These are phyloP conservation scores for Thysanoteuthis rhombus DNA, from an alignment of 2,888 invertebrate genomes.

Conservation along the genomic window DNA sequence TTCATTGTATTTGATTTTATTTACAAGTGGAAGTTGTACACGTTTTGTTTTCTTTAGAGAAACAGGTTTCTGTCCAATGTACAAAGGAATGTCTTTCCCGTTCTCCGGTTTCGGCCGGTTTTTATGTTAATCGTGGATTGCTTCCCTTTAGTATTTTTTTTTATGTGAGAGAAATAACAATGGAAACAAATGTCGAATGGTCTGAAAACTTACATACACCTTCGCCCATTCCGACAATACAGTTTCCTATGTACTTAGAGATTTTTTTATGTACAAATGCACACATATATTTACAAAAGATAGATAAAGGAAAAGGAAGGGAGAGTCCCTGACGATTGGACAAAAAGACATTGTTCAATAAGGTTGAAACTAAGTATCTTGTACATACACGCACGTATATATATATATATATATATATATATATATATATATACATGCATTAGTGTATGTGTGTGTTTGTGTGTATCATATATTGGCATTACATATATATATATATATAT, in stretches of 20 bases:
- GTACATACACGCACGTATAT: background rate
- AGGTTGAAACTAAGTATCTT: background rate
- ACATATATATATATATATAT: too few species aligned
- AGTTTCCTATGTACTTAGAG: background rate
- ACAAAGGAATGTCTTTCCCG: background rate
- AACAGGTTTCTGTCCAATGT: background rate
- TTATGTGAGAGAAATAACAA: background rate
- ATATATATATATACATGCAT: too few species aligned
- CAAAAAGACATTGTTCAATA: background rate
- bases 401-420: too few species aligned
- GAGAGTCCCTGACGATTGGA: background rate
- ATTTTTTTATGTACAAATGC: background rate
- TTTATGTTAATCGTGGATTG: background rate
- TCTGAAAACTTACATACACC: background rate
- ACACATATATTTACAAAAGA: background rate
- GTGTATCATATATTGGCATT: too few species aligned
- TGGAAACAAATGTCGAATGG: background rate
- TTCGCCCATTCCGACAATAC: background rate
- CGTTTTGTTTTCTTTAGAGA: constrained; percentile 12
- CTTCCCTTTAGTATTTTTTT: background rate
- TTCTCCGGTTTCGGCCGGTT: background rate
- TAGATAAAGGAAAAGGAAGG: background rate
- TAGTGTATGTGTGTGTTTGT: too few species aligned
- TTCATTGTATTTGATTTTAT: background rate
- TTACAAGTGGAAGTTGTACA: background rate